These are phyloP conservation scores for Lophotis ruficrista DNA, from an alignment of 2,113 vertebrate species.

Conservation along the genomic window DNA sequence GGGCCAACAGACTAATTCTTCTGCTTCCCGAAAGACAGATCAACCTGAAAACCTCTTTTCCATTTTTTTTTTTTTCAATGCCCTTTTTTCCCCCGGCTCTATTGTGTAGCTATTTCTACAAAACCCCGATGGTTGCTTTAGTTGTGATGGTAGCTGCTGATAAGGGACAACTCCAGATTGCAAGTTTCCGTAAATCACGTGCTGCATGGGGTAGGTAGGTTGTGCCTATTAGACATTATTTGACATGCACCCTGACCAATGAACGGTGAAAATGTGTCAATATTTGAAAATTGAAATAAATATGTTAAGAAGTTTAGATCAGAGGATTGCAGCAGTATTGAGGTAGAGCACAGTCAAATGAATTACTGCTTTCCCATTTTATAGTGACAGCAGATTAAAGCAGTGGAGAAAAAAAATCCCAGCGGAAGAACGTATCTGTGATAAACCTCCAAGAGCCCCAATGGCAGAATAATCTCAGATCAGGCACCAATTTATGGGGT, in stretches of 20 bases:
- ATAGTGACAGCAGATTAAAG: conserved; percentile 31
- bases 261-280: neutral
- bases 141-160: neutral
- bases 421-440: neutral
- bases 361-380: conserved; percentile 24
- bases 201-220: neutral
- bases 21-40: neutral
- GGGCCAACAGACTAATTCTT: neutral
- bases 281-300: conserved; percentile 24
- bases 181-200: neutral
- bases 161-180: neutral
- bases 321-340: neutral
- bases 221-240: neutral
- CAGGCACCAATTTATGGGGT: conserved; percentile 5
- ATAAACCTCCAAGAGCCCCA: conserved; percentile 25
- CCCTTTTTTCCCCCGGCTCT: fast-evolving
- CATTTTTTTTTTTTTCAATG: neutral
- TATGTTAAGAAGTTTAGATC: neutral
- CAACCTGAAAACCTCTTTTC: neutral
- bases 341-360: neutral
- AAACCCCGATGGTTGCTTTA: neutral
- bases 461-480: neutral
- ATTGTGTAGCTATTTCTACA: neutral
- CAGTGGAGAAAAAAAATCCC: neutral
- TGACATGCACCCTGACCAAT: neutral